Conservation (phyloP, 2,113 vertebrate species). For the Corythaixoides concolor region DNA sequence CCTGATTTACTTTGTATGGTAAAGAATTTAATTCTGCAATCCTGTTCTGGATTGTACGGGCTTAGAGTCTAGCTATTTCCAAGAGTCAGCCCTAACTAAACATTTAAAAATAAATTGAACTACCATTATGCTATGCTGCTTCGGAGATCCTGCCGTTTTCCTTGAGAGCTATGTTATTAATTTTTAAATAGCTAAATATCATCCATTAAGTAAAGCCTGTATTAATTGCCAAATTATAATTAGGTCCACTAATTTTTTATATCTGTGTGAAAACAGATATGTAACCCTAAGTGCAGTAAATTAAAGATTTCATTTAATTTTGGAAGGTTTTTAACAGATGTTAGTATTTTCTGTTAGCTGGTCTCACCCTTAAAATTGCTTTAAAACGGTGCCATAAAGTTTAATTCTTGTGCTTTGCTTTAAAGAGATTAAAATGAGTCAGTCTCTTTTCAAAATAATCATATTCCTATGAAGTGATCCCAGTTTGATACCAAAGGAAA, state of each 20-base stretch:
- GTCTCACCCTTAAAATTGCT: neutral
- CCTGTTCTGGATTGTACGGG: neutral
- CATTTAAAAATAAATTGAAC: neutral
- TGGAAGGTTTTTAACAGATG: neutral
- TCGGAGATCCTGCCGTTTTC: neutral
- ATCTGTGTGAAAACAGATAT: neutral
- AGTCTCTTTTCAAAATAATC: neutral
- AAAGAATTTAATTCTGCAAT: neutral
- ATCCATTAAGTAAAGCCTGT: neutral
- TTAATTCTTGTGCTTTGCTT: slow-evolving; percentile 11
- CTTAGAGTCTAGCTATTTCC: neutral
- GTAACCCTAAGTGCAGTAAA: neutral
- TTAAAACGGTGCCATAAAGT: neutral
- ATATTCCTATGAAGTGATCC: slow-evolving; percentile 16
- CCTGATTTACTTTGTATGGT: neutral
- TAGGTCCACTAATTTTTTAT: neutral
- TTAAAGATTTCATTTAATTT: neutral
- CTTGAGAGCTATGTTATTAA: neutral
- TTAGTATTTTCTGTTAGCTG: neutral
- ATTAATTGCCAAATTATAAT: neutral
- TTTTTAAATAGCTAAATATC: neutral
- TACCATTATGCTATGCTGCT: neutral
- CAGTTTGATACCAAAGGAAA: slow-evolving; percentile 33
- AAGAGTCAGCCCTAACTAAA: neutral
- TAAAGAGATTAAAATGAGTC: slow-evolving; percentile 18